Evolutionary conservation across 2,797 vertebrate species (phyloP), one percentile per base, ranked within the genome.

Genomic region (Tarsius wallacei): DNA sequence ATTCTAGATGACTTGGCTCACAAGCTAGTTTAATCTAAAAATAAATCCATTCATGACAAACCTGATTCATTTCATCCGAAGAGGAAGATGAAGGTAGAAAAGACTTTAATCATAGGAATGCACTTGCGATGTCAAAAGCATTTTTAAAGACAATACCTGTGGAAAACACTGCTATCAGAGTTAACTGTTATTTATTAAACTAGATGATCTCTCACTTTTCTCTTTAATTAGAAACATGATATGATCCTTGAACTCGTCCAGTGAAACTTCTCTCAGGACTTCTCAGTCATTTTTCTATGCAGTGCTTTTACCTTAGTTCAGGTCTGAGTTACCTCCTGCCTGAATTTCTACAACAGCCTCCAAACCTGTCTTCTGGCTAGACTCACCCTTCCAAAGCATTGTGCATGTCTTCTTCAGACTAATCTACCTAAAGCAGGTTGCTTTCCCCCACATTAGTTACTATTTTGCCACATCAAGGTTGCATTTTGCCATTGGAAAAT

Each of bases 291-390:
- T 70, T n/a, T n/a, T 47, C 59, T 42, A 8, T 53, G 11, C 12
- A 42, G 42, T 22, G 21, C 47, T 13, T 12, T 51, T 77, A 47
- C 28, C 31, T 82, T 24, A 49, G 14, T 19, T 76, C 16, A 59
- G 33, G n/a, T 77, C 24, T 36, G 53, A 77, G 61, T 71, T 19
- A 42, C 7, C 17, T 26, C 3, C 49, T 42, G 24, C 31, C 13
- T 14, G 19, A n/a, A 88, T 82, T 90, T 93, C 73, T 94, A n/a
- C 66, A 64, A 26, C 36, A 74, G 66, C 36, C 42, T 73, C 68
- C 16, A 1, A 21, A 31, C 19, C 9, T 21, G 12, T 78, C 59
- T 59, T 55, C 63, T 51, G 17, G 26, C 53, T 55, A 21, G 26
- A 5, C 17, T n/a, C 0, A 0, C 61, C 63, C 74, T 81, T 51